Evolutionary conservation across 2,888 invertebrate genomes (phyloP).

Genomic region (Cheilosia impressa): DNA sequence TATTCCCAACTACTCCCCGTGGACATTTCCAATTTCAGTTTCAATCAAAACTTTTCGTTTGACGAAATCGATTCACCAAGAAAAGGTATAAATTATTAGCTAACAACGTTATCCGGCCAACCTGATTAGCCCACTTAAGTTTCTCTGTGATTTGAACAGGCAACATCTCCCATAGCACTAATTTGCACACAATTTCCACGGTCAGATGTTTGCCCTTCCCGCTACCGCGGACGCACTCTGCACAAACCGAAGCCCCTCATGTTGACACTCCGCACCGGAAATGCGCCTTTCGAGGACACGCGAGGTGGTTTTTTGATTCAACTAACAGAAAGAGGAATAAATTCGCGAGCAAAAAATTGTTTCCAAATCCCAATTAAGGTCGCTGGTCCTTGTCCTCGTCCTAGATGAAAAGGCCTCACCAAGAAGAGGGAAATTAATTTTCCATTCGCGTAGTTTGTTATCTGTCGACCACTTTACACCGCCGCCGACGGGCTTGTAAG

Average conservation of each 20-base stretch:
- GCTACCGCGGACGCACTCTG: conserved; percentile 1
- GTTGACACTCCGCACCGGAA: background rate
- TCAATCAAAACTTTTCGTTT: conserved; percentile 61
- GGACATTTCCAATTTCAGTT: conserved; percentile 45
- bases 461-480: background rate
- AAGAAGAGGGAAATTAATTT: conserved; percentile 50
- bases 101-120: conserved; percentile 1
- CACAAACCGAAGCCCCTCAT: background rate
- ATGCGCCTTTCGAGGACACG: background rate
- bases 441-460: conserved; percentile 64
- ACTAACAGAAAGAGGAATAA: background rate
- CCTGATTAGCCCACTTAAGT: conserved; percentile 35
- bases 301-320: conserved; percentile 20
- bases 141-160: background rate
- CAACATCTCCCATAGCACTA: conserved; percentile 1
- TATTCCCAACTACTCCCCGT: conserved; percentile 41
- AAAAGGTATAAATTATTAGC: conserved; percentile 45
- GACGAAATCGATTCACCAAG: conserved; percentile 40
- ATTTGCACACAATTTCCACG: conserved; percentile 17
- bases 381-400: conserved; percentile 6
- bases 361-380: conserved; percentile 31
- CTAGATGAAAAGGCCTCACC: conserved; percentile 28
- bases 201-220: background rate
- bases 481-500: conserved; percentile 16
- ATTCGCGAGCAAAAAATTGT: conserved; percentile 10